These are phyloP conservation scores for Listronotus bonariensis DNA, from an alignment of 1,140 invertebrate genomes.

Conservation along the genomic window DNA sequence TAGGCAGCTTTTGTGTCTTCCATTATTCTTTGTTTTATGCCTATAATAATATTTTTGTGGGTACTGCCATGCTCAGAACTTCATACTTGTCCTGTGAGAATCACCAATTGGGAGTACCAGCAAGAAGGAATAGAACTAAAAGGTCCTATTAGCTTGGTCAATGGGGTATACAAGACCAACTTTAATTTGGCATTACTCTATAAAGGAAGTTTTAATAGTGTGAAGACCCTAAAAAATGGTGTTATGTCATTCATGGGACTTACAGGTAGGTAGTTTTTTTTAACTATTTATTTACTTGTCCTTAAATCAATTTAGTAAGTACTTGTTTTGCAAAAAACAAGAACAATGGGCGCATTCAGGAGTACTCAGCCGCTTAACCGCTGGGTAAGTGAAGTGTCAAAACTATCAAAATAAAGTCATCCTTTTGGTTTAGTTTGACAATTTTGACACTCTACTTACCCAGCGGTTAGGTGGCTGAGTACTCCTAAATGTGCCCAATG, in stretches of 20 bases:
- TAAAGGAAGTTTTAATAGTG: constrained; percentile 66
- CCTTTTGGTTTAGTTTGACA: too few relatives aligned
- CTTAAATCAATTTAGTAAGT: too few relatives aligned
- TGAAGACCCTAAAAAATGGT: constrained; percentile 58
- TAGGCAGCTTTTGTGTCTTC: constrained; percentile 65
- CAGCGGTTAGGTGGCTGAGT: too few relatives aligned
- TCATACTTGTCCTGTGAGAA: constrained; percentile 65
- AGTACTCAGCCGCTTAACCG: too few relatives aligned
- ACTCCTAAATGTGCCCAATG: too few relatives aligned
- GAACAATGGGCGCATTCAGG: too few relatives aligned
- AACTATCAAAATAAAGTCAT: too few relatives aligned
- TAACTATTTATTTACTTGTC: too few relatives aligned
- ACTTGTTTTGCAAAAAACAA: too few relatives aligned
- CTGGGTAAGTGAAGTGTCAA: too few relatives aligned
- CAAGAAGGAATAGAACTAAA: constrained; percentile 73
- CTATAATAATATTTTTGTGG: constrained; percentile 75
- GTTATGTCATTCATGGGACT: constrained; percentile 65
- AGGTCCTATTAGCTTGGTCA: constrained; percentile 71
- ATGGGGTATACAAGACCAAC: constrained; percentile 62
- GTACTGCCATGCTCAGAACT: constrained; percentile 71
- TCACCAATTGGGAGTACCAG: constrained; percentile 70
- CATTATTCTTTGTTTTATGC: constrained; percentile 70
- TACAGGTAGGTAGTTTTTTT: constrained; percentile 43
- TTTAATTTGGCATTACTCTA: constrained; percentile 74
- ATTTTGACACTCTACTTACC: too few relatives aligned